Conservation (phyloP, 2,113 vertebrate species). For the Glaucomys volans region DNA sequence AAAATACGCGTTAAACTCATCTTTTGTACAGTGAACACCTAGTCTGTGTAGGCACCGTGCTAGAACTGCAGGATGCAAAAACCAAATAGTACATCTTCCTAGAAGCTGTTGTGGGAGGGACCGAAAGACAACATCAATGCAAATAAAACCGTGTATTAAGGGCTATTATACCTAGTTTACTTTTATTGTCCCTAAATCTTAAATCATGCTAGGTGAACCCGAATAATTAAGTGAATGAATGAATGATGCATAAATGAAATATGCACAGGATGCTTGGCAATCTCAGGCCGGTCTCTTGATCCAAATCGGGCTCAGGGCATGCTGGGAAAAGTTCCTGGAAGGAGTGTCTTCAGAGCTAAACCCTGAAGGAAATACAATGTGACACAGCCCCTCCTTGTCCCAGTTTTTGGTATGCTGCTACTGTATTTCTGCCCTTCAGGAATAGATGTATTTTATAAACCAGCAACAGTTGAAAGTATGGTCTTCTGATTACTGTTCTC, state of each 20-base stretch:
- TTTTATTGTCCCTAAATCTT: neutral
- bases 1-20: neutral
- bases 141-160: neutral
- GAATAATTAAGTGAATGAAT: neutral
- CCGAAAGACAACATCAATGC: neutral
- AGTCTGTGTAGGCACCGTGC: neutral
- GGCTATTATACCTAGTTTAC: neutral
- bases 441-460: neutral
- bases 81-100: neutral
- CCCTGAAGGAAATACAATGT: neutral
- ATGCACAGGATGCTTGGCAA: too few relatives aligned
- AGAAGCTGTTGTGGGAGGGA: neutral
- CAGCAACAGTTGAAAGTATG: conserved; percentile 14
- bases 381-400: neutral
- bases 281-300: neutral
- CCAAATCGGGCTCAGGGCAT: neutral
- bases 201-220: neutral
- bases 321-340: conserved; percentile 4
- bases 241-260: neutral
- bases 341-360: neutral
- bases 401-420: neutral
- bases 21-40: neutral
- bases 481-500: neutral
- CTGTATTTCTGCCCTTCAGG: neutral
- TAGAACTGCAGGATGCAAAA: neutral